A percentile compares a stretch with the other conserved stretches of the same genome.
These are phyloP conservation scores for Ictidomys tridecemlineatus DNA, from an alignment of 2,113 vertebrate genomes.

Conservation along the genomic window DNA sequence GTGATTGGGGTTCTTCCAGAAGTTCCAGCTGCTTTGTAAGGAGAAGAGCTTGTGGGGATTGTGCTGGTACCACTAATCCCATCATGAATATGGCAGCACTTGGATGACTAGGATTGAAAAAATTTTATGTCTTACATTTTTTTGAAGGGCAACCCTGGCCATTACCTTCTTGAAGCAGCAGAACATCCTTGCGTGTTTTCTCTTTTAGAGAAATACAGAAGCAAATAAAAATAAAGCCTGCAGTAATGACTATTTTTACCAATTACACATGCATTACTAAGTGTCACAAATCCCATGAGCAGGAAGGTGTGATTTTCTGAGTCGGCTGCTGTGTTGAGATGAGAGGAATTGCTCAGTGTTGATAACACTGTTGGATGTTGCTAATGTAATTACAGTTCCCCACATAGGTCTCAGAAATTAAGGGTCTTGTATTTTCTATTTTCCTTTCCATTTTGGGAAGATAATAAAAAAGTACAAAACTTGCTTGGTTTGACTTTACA, in stretches of 20 bases:
- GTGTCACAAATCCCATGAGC: constrained; percentile 75
- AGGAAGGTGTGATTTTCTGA: constrained; percentile 79
- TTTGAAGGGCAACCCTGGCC: neutral
- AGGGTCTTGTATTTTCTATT: constrained; percentile 68
- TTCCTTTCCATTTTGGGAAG: constrained; percentile 54
- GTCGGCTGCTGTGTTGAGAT: constrained; percentile 58
- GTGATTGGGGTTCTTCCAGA: neutral
- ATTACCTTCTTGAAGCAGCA: constrained; percentile 20
- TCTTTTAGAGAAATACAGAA: constrained; percentile 61
- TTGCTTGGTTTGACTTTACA: constrained; percentile 68
- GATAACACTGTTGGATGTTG: constrained; percentile 73
- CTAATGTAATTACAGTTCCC: constrained; percentile 77
- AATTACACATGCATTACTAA: constrained; percentile 78
- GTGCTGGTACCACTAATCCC: neutral
- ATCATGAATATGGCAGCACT: neutral
- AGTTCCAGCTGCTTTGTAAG: neutral
- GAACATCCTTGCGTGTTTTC: neutral
- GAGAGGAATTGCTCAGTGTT: constrained; percentile 76
- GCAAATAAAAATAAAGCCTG: constrained; percentile 69
- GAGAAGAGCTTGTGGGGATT: neutral
- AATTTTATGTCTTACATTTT: neutral
- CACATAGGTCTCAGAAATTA: constrained; percentile 63
- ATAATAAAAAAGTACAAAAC: constrained; percentile 55
- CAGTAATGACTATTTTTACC: constrained; percentile 75
- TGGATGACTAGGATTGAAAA: neutral